phyloP scores from a whole-genome alignment of 2,113 vertebrate species.

The Tragelaphus scriptus region DNA sequence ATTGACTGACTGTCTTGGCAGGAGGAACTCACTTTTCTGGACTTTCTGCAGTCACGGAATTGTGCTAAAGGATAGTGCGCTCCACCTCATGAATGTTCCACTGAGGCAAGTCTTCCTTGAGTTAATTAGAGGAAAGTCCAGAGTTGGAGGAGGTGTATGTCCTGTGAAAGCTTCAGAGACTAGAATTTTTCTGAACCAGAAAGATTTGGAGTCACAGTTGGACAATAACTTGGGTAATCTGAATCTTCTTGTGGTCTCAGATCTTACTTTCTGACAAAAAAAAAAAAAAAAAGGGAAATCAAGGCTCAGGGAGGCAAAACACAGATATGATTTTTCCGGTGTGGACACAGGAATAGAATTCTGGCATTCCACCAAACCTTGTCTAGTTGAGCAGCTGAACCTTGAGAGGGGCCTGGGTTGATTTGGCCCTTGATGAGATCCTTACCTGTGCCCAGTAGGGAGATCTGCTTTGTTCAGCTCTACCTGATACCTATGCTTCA shows the following conservation, averaged over 20 bases:
- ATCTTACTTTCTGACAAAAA: not conserved
- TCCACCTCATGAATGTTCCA: too few relatives aligned
- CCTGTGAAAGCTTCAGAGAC: too few relatives aligned
- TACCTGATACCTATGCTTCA: not conserved
- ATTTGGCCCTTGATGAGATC: not conserved
- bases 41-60: too few relatives aligned
- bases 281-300: not conserved
- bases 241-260: not conserved
- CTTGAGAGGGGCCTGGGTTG: not conserved
- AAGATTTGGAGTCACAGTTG: not conserved
- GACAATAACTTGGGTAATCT: not conserved
- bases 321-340: not conserved
- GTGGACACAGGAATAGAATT: not conserved
- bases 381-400: not conserved
- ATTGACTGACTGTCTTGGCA: too few relatives aligned
- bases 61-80: too few relatives aligned
- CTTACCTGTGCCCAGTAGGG: not conserved
- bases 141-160: too few relatives aligned
- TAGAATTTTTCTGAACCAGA: too few relatives aligned
- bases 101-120: too few relatives aligned
- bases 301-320: not conserved
- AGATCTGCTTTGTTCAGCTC: not conserved
- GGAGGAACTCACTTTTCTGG: too few relatives aligned
- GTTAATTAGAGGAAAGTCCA: too few relatives aligned
- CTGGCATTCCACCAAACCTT: not conserved